These are phyloP conservation scores for Pseudomyrmex cubaensis DNA, from an alignment of 1,140 invertebrate species.

Conservation along the genomic window DNA sequence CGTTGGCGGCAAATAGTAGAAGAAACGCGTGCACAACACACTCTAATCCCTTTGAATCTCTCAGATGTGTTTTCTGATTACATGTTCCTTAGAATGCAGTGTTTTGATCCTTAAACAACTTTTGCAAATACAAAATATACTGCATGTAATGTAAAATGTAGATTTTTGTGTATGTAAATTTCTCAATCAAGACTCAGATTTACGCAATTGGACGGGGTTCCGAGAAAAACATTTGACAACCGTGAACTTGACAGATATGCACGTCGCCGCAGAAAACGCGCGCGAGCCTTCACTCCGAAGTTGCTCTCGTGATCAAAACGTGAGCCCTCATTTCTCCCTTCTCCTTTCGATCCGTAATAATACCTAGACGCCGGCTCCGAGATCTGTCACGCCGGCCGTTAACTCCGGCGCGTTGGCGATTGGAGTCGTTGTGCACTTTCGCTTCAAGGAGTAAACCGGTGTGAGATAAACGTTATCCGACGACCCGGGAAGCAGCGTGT, in stretches of 20 bases:
- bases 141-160: too few species aligned
- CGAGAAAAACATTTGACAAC: constrained; percentile 2
- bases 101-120: too few species aligned
- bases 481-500: neutral
- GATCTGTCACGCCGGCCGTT: constrained; percentile 56
- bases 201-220: neutral
- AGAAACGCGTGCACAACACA: constrained; percentile 5
- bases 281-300: neutral
- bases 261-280: constrained; percentile 36
- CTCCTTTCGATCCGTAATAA: too few species aligned
- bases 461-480: neutral
- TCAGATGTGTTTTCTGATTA: neutral
- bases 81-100: neutral
- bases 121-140: too few species aligned
- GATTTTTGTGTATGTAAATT: neutral
- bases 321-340: neutral
- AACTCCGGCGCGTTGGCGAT: neutral
- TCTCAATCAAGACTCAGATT: neutral
- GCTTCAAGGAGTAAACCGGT: neutral
- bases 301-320: constrained; percentile 58
- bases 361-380: constrained; percentile 23
- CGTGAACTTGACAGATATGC: constrained; percentile 26
- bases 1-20: constrained; percentile 31
- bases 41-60: neutral
- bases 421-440: too few species aligned